Evolutionary conservation across 2,888 invertebrate species (phyloP), one percentile per base, ranked within the genome.

Genomic region (Dryadula phaetusa): DNA sequence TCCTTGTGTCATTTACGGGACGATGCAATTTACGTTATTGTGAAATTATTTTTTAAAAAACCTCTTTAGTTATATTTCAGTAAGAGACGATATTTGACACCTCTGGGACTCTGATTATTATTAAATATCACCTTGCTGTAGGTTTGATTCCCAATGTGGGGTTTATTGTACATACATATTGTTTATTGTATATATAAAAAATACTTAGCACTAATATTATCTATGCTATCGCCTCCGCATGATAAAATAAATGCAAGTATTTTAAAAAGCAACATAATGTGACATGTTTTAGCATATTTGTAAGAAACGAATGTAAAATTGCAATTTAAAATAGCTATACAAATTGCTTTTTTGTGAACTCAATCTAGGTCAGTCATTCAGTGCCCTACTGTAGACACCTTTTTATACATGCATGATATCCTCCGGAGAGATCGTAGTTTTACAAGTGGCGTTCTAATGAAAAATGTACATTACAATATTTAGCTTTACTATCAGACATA

Each of bases 1-100:
- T 85, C 84, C 84, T 84, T 81, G 78, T 82, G 83, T 83, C 86
- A 79, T 28, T 77, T 75, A 70, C 70, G 73, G 72, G 78, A 74
- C 72, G 66, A 74, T 74, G 75, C 77, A 78, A 85, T 84, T 85
- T 85, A 86, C 85, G 77, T 79, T 75, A 76, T 79, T 78, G 75
- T 77, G 61, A 66, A 67, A 62, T 68, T 65, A 67, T 60, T 60
- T 60, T 44, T 44, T 60, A 44, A 44, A 60, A 60, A 44, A 12
- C 32, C 28, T 60, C 16, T 18, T 60, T 60, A 44, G 44, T 60
- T 25, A 25, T 28, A 16, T 16, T 60, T 44, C 52, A 16, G 18
- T 16, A 28, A 37, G 44, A 25, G 37, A 37, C n/a, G 37, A n/a
- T 37, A n/a, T 34, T 2, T 20, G 5, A 22, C 37, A 22, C 20